Evolutionary conservation across 2,113 vertebrate species (phyloP).

Genomic region (Mystacornis crossleyi): DNA sequence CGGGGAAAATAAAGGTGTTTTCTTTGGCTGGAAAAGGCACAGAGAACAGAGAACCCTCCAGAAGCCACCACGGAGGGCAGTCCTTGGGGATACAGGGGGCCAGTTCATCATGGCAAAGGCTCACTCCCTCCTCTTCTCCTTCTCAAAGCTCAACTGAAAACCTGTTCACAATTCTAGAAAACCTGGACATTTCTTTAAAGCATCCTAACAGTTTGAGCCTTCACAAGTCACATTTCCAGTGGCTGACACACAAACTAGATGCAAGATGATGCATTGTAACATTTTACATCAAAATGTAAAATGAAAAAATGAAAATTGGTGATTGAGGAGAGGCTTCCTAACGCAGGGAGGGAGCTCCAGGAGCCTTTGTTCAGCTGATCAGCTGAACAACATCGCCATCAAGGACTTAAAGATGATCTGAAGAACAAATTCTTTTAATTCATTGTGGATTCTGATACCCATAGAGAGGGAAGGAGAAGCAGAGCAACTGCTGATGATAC

Average conservation of each 20-base stretch:
- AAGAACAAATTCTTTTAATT: not conserved
- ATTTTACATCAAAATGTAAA: not conserved
- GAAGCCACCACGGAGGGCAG: not conserved
- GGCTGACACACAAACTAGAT: not conserved
- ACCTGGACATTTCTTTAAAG: not conserved
- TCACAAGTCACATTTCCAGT: not conserved
- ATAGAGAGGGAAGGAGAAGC: not conserved
- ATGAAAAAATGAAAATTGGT: not conserved
- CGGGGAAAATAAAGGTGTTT: not conserved
- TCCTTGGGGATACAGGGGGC: not conserved
- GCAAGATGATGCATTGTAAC: not conserved
- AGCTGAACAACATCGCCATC: not conserved
- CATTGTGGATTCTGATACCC: not conserved
- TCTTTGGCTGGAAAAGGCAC: not conserved
- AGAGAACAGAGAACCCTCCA: not conserved
- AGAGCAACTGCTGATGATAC: not conserved
- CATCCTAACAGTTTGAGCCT: not conserved
- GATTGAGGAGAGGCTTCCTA: not conserved
- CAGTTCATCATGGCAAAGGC: not conserved
- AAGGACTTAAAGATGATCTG: not conserved
- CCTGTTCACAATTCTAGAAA: not conserved
- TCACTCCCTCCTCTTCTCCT: not conserved
- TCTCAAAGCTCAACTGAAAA: not conserved
- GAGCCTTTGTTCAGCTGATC: not conserved
- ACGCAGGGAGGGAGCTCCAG: not conserved